A percentile compares a stretch with the other conserved stretches of the same genome.
Evolutionary conservation across 1,140 invertebrate genomes (phyloP).

Genomic region (Cheumatopsyche charites): DNA sequence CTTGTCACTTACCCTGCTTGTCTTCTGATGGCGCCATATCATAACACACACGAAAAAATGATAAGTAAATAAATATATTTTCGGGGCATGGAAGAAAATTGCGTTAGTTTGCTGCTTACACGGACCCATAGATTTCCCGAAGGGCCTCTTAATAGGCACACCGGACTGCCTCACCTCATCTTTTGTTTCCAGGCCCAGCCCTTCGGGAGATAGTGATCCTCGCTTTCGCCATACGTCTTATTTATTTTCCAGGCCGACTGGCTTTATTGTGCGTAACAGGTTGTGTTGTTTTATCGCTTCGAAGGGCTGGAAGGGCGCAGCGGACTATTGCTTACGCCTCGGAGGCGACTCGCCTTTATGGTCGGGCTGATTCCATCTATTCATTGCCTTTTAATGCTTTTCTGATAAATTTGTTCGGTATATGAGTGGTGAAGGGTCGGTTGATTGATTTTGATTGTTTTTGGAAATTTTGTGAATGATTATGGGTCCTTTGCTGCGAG

Average conservation of each 20-base stretch:
- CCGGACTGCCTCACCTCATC: conserved; percentile 25
- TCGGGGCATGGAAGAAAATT: conserved; percentile 11
- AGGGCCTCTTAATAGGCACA: conserved; percentile 34
- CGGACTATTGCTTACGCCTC: no score
- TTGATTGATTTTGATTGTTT: no score
- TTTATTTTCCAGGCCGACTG: conserved; percentile 2
- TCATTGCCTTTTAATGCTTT: no score
- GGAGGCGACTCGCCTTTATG: no score
- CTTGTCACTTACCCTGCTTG: no score
- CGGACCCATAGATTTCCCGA: conserved; percentile 35
- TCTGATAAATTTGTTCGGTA: no score
- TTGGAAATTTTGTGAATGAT: no score
- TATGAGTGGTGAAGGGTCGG: no score
- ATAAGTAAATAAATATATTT: conserved; percentile 2
- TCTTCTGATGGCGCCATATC: no score
- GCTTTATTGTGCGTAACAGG: conserved; percentile 9
- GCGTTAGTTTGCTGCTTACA: conserved; percentile 40
- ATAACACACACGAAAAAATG: neutral
- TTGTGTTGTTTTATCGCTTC: neutral
- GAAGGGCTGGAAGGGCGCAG: no score
- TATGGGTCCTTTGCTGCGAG: no score
- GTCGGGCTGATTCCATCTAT: no score
- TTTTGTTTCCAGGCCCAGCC: conserved; percentile 26
- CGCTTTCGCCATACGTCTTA: neutral
- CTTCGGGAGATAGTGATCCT: neutral